These are phyloP conservation scores for Oncorhynchus masou DNA, from an alignment of 2,113 vertebrate species.

Conservation along the genomic window DNA sequence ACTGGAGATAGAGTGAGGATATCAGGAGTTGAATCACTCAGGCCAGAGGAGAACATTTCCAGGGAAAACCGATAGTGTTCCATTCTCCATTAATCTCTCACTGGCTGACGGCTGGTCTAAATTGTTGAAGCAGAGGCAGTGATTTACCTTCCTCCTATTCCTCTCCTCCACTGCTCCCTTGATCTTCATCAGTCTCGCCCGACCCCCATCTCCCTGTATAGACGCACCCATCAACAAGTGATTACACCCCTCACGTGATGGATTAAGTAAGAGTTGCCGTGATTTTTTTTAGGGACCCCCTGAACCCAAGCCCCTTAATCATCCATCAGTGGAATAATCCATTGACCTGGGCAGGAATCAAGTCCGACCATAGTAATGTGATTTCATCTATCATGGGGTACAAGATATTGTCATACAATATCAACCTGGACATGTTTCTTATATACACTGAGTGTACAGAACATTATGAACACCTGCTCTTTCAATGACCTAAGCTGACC, in stretches of 20 bases:
- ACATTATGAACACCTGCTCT: neutral
- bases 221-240: no score
- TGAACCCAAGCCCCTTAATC: slow-evolving; percentile 11
- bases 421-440: no score
- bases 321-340: no score
- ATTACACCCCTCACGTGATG: slow-evolving; percentile 29
- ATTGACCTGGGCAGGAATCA: no score
- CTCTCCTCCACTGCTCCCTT: no score
- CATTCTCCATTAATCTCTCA: slow-evolving; percentile 56
- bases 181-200: neutral
- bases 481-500: no score
- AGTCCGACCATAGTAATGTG: no score
- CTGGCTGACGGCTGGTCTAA: slow-evolving; percentile 50
- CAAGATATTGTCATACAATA: no score
- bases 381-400: no score
- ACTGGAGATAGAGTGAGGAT: no score
- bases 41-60: slow-evolving; percentile 16
- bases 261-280: slow-evolving; percentile 23
- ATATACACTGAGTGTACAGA: no score
- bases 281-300: slow-evolving; percentile 28
- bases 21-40: no score
- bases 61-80: slow-evolving; percentile 51
- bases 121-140: slow-evolving; percentile 40
- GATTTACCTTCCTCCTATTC: slow-evolving; percentile 8
- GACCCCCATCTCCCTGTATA: slow-evolving; percentile 2